Percentiles rank a stretch among this genome's conserved stretches.
phyloP scores from a whole-genome alignment of 2,888 invertebrate genomes.

The Pachliopta kotzebuea region DNA sequence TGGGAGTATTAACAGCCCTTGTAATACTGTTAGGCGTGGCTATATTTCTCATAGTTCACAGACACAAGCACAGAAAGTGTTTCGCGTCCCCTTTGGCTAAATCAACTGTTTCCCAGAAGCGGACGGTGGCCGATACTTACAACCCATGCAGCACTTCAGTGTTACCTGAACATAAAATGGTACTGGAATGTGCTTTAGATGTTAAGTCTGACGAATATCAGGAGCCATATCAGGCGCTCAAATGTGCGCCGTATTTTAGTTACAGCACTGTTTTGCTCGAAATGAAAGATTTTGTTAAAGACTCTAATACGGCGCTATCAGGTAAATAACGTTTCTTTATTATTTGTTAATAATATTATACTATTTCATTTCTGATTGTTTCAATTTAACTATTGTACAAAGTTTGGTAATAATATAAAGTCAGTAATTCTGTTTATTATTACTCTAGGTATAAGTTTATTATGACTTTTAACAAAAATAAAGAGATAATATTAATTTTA shows the following conservation, averaged over 20 bases:
- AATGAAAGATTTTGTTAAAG: constrained; percentile 85
- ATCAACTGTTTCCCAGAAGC: constrained; percentile 61
- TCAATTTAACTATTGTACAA: too few species aligned
- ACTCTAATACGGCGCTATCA: constrained; percentile 62
- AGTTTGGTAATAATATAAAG: too few species aligned
- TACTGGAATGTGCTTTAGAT: constrained; percentile 80
- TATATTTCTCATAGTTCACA: constrained; percentile 85
- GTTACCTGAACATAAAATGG: constrained; percentile 75
- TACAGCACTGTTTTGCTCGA: constrained; percentile 88
- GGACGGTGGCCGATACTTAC: constrained; percentile 77
- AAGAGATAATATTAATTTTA: too few species aligned
- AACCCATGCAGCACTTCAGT: constrained; percentile 78
- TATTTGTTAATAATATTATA: too few species aligned
- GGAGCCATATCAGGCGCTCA: constrained; percentile 88
- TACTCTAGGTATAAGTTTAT: too few species aligned
- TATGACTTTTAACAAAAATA: too few species aligned
- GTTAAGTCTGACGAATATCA: constrained; percentile 87
- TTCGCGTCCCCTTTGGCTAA: constrained; percentile 85
- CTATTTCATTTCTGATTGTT: too few species aligned
- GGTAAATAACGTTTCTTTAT: constrained; percentile 43
- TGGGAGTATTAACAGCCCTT: constrained; percentile 87
- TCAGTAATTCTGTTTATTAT: too few species aligned
- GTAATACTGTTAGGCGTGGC: constrained; percentile 86
- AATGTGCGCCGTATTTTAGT: constrained; percentile 88
- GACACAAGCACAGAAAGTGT: constrained; percentile 86